Evolutionary conservation across 2,888 invertebrate species (phyloP), one percentile per base, ranked within the genome.

Genomic region (Aleiodes leptofemur): DNA sequence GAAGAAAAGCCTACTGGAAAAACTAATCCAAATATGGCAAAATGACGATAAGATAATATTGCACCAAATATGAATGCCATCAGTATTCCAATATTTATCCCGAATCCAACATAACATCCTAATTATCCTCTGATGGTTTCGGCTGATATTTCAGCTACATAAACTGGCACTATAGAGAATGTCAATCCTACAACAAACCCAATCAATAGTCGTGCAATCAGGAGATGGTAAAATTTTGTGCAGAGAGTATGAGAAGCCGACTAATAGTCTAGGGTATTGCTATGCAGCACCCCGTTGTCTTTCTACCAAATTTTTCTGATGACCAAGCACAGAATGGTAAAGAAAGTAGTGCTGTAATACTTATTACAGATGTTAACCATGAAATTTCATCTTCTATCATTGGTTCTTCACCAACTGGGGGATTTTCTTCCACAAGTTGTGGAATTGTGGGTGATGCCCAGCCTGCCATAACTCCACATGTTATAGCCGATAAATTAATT

Each of bases 391-490:
- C 31, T n/a, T 57, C 87, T 11, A 90, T 89, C 89, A 93, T 90
- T 0, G 92, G 90, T 0, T 80, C 78, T 0, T 85, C 83, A 1
- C 91, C 87, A 0, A 92, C 83, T 0, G 91, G 91, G 0, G 91
- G 89, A n/a, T 87, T 81, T 11, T 9, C 16, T 0, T 90, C 88
- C 14, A 90, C 87, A 59, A 92, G 89, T n/a, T 90, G 85, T 0
- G 90, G 88, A 0, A 91, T 83, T 0, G 92, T 91, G 70, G 93
- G 92, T 0, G 94, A 93, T 0, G 92, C 90, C 93, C 93, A 93
- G 1, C 92, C 92, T 70, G 91, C 89, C 75, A 88, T 84, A 34
- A 86, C 86, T 0, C 91, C 91, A 59, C 90, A 86, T 3, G 86
- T 82, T 61, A 91, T 74, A 1, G 88, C 81, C 3, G 88, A 83